phyloP scores from a whole-genome alignment of 1,140 invertebrate genomes.

The Drosophila subpulchrella region DNA sequence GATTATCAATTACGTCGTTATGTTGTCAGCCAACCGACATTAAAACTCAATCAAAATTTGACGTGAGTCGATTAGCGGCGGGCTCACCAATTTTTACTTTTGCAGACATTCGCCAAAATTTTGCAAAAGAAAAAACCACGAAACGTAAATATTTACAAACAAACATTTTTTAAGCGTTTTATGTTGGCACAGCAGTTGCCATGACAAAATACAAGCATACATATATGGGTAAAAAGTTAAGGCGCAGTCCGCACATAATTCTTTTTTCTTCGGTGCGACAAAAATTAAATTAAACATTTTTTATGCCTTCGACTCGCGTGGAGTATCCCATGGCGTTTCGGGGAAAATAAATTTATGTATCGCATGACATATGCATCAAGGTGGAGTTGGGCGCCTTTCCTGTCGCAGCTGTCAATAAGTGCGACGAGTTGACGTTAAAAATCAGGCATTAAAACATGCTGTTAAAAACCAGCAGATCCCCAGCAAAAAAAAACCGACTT shows the following conservation, averaged over 20 bases:
- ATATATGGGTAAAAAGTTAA: conserved; percentile 22
- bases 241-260: conserved; percentile 19
- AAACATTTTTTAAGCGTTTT: conserved; percentile 78
- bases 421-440: conserved; percentile 78
- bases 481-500: conserved; percentile 7
- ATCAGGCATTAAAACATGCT: conserved; percentile 82
- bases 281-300: conserved; percentile 81
- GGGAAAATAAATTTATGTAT: conserved; percentile 77
- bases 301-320: conserved; percentile 48
- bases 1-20: conserved; percentile 59
- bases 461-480: conserved; percentile 74
- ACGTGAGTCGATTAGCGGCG: conserved; percentile 66
- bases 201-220: conserved; percentile 28
- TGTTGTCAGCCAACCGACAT: conserved; percentile 33
- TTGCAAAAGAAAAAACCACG: conserved; percentile 10
- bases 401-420: conserved; percentile 81
- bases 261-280: conserved; percentile 43
- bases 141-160: conserved; percentile 69
- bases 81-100: conserved; percentile 4
- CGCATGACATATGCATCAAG: conserved; percentile 82
- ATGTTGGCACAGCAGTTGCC: conserved; percentile 79
- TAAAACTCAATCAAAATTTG: conserved; percentile 69
- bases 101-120: neutral
- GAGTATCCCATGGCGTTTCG: conserved; percentile 16
- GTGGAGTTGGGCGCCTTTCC: conserved; percentile 27